These are phyloP conservation scores for Falcunculus frontatus DNA, from an alignment of 2,113 vertebrate species.

Conservation along the genomic window DNA sequence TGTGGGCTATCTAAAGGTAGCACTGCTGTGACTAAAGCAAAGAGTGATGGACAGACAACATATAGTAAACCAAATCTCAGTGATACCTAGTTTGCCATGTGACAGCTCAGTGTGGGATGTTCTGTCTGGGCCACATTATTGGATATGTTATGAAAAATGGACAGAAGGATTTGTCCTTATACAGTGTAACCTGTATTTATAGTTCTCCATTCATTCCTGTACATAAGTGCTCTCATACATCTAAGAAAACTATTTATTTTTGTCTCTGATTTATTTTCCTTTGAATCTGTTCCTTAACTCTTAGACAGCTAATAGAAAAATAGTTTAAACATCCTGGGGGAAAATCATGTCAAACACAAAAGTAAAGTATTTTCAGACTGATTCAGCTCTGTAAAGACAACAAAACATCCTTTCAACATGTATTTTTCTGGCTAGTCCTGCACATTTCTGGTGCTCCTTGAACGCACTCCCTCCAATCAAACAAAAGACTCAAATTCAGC, in stretches of 20 bases:
- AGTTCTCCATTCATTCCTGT: not conserved
- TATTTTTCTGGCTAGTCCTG: not conserved
- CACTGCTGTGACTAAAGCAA: not conserved
- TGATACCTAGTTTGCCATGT: not conserved
- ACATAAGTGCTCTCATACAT: not conserved
- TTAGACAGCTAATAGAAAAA: conserved; percentile 25
- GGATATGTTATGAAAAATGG: not conserved
- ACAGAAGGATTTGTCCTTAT: not conserved
- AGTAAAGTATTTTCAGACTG: conserved; percentile 15
- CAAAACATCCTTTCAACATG: conserved; percentile 2
- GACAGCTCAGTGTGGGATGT: not conserved
- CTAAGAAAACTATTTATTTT: conserved; percentile 21
- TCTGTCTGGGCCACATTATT: not conserved
- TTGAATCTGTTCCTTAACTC: not conserved
- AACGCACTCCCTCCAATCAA: not conserved
- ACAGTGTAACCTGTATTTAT: not conserved
- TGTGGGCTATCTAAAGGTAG: not conserved
- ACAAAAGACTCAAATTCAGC: conserved; percentile 11
- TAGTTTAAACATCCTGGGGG: conserved; percentile 1
- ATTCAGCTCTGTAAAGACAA: not conserved
- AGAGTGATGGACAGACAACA: not conserved
- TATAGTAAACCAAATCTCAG: not conserved
- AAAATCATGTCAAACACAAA: conserved; percentile 3
- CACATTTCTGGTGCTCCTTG: not conserved
- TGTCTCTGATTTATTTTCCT: not conserved